Percentiles rank a stretch among this genome's conserved stretches.
These are phyloP conservation scores for Lypha dubia DNA, from an alignment of 2,888 invertebrate species.

Conservation along the genomic window DNA sequence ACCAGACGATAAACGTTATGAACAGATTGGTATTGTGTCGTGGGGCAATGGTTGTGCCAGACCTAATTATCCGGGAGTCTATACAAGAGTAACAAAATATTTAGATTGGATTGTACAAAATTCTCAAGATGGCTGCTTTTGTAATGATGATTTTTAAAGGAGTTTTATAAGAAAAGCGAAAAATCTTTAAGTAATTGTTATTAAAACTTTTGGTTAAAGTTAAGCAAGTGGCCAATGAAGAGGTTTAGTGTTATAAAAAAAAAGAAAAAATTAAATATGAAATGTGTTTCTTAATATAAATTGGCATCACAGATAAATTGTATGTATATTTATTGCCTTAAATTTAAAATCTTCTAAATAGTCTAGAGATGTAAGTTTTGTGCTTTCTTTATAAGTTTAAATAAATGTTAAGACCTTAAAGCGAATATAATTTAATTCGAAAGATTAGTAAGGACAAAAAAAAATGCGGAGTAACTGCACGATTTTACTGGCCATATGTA, in stretches of 20 bases:
- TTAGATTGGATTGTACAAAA: slow-evolving; percentile 92
- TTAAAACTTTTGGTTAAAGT: background rate
- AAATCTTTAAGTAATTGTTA: background rate
- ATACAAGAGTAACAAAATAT: slow-evolving; percentile 92
- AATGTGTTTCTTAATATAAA: background rate
- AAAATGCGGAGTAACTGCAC: too few species aligned
- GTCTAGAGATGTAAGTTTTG: slow-evolving; percentile 3
- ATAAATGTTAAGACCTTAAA: background rate
- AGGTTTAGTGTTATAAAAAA: background rate
- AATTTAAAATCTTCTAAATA: background rate
- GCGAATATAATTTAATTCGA: background rate
- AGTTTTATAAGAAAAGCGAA: background rate
- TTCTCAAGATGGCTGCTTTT: slow-evolving; percentile 92
- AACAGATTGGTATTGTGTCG: slow-evolving; percentile 93
- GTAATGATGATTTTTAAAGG: slow-evolving; percentile 84
- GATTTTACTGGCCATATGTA: too few species aligned
- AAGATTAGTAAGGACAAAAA: background rate
- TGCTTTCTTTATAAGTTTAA: background rate
- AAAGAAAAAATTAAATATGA: slow-evolving; percentile 1
- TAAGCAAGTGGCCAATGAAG: background rate
- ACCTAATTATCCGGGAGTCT: slow-evolving; percentile 93
- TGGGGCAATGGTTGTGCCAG: slow-evolving; percentile 96
- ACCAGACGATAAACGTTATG: slow-evolving; percentile 89
- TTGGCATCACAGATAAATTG: slow-evolving; percentile 21
- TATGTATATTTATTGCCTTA: slow-evolving; percentile 38